Base-by-base conservation (phyloP, 1,140 invertebrate genomes). In the Hestina assimilis region DNA sequence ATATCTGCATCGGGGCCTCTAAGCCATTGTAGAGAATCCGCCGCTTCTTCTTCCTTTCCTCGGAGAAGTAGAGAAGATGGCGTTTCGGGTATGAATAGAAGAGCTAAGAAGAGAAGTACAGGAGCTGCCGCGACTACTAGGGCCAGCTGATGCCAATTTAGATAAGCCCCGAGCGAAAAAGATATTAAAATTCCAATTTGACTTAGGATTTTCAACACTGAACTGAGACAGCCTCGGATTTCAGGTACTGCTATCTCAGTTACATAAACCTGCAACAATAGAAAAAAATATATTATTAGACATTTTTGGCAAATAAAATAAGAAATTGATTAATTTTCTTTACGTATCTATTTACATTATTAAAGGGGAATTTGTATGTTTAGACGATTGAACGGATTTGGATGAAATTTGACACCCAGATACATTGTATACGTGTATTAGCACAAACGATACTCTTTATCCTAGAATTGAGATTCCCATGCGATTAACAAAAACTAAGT, bases 241-340 rank as follows among this genome's bases (percentile, higher is more conserved):
- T 94, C 93, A 9, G 96, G 94, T 24, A 95, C 93, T 8, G 96
- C 94, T 66, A 96, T 96, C 90, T 98, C 96, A 50, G 95, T 96
- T 59, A 97, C 93, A 87, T 97, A 98, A 48, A 97, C 93, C 92
- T 94, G 87, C 4, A 63, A 78, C 79, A 83, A 85, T 62, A 51
- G 63, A 68, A 52, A 52, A 0, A 14, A n/a, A n/a, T n/a, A n/a
- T n/a, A n/a, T n/a, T n/a, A n/a, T n/a, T n/a, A n/a, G n/a, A n/a
- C n/a, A n/a, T n/a, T n/a, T n/a, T n/a, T n/a, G n/a, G n/a, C n/a
- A n/a, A n/a, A n/a, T n/a, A n/a, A n/a, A n/a, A n/a, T n/a, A n/a
- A n/a, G n/a, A n/a, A n/a, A n/a, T n/a, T n/a, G n/a, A n/a, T n/a
- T n/a, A n/a, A n/a, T n/a, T n/a, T n/a, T n/a, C n/a, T n/a, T n/a